Evolutionary conservation across 2,888 invertebrate genomes (phyloP).

Genomic region (Aphidoletes aphidimyza): DNA sequence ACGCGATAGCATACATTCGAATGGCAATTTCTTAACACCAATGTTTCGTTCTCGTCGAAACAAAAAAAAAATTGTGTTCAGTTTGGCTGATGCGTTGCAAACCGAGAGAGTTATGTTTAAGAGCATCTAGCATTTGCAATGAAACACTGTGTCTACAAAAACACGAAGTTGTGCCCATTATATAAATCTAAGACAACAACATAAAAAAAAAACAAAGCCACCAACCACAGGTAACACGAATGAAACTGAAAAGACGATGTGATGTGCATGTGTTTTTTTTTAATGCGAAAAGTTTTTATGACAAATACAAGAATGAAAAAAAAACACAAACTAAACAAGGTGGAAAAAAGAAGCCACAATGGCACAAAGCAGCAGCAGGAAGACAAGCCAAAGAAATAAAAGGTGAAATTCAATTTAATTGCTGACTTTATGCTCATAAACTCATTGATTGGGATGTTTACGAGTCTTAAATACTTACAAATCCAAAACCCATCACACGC

Average conservation of each 20-base stretch:
- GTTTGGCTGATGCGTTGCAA: neutral
- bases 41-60: neutral
- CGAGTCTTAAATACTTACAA: neutral
- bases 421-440: constrained; percentile 7
- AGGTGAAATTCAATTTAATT: constrained; percentile 49
- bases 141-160: neutral
- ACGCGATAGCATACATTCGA: neutral
- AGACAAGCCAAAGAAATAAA: neutral
- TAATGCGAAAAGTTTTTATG: neutral
- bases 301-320: neutral
- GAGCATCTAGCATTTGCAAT: too few relatives aligned
- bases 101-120: too few relatives aligned
- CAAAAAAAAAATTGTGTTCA: neutral
- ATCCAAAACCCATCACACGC: too few relatives aligned
- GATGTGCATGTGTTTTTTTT: neutral
- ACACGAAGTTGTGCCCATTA: neutral
- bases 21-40: neutral
- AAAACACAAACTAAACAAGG: neutral
- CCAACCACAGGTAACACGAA: neutral
- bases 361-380: neutral
- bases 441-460: neutral
- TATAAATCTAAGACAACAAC: neutral
- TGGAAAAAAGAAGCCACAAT: neutral
- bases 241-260: neutral
- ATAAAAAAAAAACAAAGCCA: neutral